Percentiles rank a stretch among this genome's conserved stretches.
Conservation (phyloP, 1,140 invertebrate species). For the Sweltsa coloradensis region DNA sequence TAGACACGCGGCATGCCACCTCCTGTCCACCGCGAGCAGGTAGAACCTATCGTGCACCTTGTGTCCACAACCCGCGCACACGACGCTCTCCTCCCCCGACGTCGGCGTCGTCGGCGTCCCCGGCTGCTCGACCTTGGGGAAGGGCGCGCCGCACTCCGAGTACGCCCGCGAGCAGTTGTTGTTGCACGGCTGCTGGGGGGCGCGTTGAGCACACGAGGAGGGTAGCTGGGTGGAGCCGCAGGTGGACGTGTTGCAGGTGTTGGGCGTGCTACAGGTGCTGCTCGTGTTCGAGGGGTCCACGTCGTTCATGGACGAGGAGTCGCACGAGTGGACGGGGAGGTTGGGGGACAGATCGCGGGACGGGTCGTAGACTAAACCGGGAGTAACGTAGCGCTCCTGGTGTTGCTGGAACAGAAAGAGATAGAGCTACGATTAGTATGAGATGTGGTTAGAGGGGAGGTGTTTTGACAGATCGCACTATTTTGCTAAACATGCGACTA, state of each 20-base stretch:
- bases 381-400: slow-evolving; percentile 34
- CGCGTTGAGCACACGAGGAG: slow-evolving; percentile 25
- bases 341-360: slow-evolving; percentile 57
- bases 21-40: slow-evolving; percentile 75
- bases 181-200: slow-evolving; percentile 7
- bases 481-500: no score
- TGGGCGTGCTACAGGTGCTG: slow-evolving; percentile 22
- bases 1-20: slow-evolving; percentile 86
- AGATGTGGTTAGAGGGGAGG: no score
- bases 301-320: slow-evolving; percentile 42
- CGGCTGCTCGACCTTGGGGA: slow-evolving; percentile 39
- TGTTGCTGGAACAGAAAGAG: slow-evolving; percentile 24
- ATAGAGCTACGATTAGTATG: no score
- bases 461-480: no score
- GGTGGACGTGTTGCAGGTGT: slow-evolving; percentile 32
- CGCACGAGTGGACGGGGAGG: slow-evolving; percentile 36
- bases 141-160: slow-evolving; percentile 32
- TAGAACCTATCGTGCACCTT: slow-evolving; percentile 83
- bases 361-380: slow-evolving; percentile 53
- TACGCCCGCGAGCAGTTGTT: slow-evolving; percentile 9
- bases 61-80: slow-evolving; percentile 75
- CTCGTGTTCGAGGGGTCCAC: slow-evolving; percentile 13
- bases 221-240: slow-evolving; percentile 14
- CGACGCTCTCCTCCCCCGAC: slow-evolving; percentile 32
- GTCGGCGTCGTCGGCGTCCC: slow-evolving; percentile 24